Evolutionary conservation across 2,797 vertebrate species (phyloP).

Genomic region (Notoglanidium macrostoma): DNA sequence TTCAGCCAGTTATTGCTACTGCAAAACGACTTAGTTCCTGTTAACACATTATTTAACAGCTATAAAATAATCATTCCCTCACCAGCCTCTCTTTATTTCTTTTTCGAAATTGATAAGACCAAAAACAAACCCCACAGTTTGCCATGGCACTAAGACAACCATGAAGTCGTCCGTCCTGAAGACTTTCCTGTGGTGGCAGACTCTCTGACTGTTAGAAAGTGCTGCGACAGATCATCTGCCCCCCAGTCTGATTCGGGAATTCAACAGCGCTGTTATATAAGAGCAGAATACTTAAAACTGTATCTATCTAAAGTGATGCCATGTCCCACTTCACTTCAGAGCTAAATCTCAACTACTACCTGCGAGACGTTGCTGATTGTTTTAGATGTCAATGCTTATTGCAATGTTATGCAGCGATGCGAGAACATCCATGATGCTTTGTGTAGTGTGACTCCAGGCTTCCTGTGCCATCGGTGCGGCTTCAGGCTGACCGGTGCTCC

Average conservation of each 20-base stretch:
- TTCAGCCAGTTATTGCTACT: neutral
- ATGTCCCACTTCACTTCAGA: neutral
- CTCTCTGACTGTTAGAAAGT: neutral
- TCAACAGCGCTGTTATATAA: neutral
- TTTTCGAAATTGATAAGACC: neutral
- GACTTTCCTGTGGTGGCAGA: neutral
- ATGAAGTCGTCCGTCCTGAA: neutral
- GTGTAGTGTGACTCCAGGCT: conserved; percentile 5
- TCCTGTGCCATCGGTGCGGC: neutral
- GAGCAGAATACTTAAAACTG: neutral
- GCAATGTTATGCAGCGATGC: neutral
- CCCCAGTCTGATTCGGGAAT: neutral
- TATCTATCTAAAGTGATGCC: neutral
- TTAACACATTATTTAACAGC: neutral
- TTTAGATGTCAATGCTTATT: neutral
- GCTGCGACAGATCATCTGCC: neutral
- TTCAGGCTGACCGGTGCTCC: conserved; percentile 5
- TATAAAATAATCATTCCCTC: neutral
- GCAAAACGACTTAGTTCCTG: neutral
- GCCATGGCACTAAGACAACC: neutral
- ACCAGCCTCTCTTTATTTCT: neutral
- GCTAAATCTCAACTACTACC: neutral
- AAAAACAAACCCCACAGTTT: neutral
- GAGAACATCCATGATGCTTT: neutral
- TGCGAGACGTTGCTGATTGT: neutral